Evolutionary conservation across 2,888 invertebrate genomes (phyloP).

Genomic region (Tetrapedia diversipes): DNA sequence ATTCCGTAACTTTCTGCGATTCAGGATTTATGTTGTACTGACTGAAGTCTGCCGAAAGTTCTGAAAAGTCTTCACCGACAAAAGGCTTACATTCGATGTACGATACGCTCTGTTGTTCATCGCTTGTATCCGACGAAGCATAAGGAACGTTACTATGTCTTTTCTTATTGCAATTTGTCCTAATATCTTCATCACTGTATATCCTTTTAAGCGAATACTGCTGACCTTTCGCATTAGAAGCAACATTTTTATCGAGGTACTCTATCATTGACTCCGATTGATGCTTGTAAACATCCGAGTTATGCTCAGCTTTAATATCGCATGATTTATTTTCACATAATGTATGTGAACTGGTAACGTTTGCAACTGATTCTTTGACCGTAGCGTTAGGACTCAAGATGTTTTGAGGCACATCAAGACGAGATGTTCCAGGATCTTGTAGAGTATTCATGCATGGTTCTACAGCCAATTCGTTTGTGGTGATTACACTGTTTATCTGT

Average conservation of each 20-base stretch:
- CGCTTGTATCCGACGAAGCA: constrained; percentile 2
- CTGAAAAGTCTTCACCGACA: constrained; percentile 32
- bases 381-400: constrained; percentile 4
- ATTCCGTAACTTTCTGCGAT: constrained; percentile 35
- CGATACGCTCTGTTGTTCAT: constrained; percentile 35
- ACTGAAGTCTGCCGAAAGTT: constrained; percentile 34
- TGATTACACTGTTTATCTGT: constrained; percentile 20
- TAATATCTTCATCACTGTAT: constrained; percentile 53
- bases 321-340: constrained; percentile 13
- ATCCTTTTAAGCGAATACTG: constrained; percentile 58
- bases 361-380: neutral
- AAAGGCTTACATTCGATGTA: constrained; percentile 48
- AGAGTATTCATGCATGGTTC: constrained; percentile 14
- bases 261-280: constrained; percentile 27
- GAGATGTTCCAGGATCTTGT: constrained; percentile 8
- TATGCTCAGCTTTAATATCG: constrained; percentile 43
- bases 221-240: constrained; percentile 22
- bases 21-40: constrained; percentile 37
- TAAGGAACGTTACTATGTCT: constrained; percentile 40
- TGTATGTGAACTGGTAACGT: neutral
- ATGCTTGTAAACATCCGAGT: constrained; percentile 14
- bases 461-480: neutral
- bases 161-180: constrained; percentile 44
- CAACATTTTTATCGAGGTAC: constrained; percentile 36
- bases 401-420: constrained; percentile 10